Conservation (phyloP, 2,797 vertebrate genomes). For the Spheniscus humboldti region DNA sequence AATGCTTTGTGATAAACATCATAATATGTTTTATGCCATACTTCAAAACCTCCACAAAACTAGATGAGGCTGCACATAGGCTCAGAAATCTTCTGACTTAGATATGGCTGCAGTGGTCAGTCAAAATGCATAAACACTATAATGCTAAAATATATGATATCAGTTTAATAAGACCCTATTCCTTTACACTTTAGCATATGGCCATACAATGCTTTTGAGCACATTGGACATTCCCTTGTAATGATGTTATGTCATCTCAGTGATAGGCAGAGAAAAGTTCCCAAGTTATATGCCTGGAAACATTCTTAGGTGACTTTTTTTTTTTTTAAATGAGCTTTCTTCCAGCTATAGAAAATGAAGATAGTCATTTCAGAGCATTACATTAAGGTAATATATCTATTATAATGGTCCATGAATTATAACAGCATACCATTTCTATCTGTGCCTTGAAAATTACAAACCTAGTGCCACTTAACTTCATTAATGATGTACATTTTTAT, state of each 20-base stretch:
- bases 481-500: slow-evolving; percentile 57
- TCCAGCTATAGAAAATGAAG: slow-evolving; percentile 27
- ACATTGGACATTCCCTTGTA: background rate
- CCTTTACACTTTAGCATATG: background rate
- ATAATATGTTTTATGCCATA: background rate
- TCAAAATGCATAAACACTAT: background rate
- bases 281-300: background rate
- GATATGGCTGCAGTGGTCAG: background rate
- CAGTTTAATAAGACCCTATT: background rate
- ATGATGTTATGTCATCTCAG: background rate
- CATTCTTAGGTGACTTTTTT: background rate
- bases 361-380: slow-evolving; percentile 20
- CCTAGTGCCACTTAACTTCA: slow-evolving; percentile 44
- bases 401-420: slow-evolving; percentile 50
- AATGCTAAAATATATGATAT: background rate
- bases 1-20: background rate
- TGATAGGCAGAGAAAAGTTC: background rate
- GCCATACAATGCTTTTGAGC: background rate
- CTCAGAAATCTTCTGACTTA: background rate
- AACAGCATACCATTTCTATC: slow-evolving; percentile 30
- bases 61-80: background rate
- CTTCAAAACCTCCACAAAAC: background rate
- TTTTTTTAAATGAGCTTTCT: background rate
- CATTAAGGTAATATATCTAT: slow-evolving; percentile 54
- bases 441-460: slow-evolving; percentile 50